Conservation (phyloP, 2,888 invertebrate genomes). For the Drosophila rellima region DNA sequence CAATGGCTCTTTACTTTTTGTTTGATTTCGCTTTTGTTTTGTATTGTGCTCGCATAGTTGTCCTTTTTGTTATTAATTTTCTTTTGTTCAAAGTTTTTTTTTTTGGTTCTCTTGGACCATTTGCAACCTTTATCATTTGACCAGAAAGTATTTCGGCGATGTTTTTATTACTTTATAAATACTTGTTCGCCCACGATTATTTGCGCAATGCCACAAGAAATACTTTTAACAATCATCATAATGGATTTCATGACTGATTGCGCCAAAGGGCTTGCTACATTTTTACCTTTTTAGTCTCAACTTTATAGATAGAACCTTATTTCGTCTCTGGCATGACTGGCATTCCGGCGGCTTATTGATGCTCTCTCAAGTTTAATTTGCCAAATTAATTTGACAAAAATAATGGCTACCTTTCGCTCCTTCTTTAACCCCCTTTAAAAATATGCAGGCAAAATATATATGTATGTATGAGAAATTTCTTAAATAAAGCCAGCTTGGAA, state of each 20-base stretch:
- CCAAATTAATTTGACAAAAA: conserved; percentile 69
- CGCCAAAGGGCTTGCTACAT: conserved; percentile 47
- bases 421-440: neutral
- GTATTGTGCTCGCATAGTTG: conserved; percentile 65
- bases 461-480: conserved; percentile 20
- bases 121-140: conserved; percentile 63
- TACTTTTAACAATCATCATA: conserved; percentile 66
- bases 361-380: conserved; percentile 53
- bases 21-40: conserved; percentile 55
- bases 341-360: conserved; percentile 47
- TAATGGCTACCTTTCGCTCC: conserved; percentile 17
- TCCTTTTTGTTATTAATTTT: conserved; percentile 75
- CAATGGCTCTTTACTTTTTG: conserved; percentile 59
- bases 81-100: conserved; percentile 40
- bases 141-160: conserved; percentile 65
- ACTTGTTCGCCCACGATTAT: conserved; percentile 70
- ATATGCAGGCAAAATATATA: neutral
- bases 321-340: conserved; percentile 29
- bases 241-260: conserved; percentile 62
- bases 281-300: conserved; percentile 53
- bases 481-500: conserved; percentile 28
- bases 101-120: conserved; percentile 14
- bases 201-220: conserved; percentile 63
- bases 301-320: conserved; percentile 31
- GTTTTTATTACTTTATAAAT: conserved; percentile 83